Evolutionary conservation across 2,888 invertebrate species (phyloP), one percentile per base, ranked within the genome.

Genomic region (Clanis bilineata): DNA sequence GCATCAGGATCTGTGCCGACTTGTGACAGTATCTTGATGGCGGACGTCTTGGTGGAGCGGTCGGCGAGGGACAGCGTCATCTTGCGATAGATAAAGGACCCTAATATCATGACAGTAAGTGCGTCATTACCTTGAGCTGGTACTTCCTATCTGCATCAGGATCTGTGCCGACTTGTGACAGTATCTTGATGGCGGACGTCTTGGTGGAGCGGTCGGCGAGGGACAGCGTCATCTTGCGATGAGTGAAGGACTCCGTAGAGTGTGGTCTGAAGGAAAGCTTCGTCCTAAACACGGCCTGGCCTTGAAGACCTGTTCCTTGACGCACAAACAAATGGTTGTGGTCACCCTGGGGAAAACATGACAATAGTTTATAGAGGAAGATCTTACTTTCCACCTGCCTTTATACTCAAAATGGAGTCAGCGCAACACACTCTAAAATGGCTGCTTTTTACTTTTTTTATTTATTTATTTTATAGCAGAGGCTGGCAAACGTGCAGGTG

Each of bases 181-280:
- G 91, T 60, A 99, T 98, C 90, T 99, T 98, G 76, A 99, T 99
- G 57, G 98, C 98, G 0, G 96, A 96, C 0, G 98, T 97, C 88
- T 98, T 98, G 57, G 97, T 96, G 45, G 98, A 97, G 58, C 98
- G 94, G 88, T 99, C 99, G 0, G 99, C 99, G 70, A 99, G 93
- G 0, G 98, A 99, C 88, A 99, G 94, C 0, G 99, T 99, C 97
- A 99, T 99, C 94, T 99, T 99, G 70, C 98, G 95, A 86, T 99
- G 99, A 0, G 99, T 99, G 89, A 99, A 98, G 22, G 99, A 99
- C 82, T 99, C 99, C 0, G 99, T 99, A 0, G 99, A 99, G 83
- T 99, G 98, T 0, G 99, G 99, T 45, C 99, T 94, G 95, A 99
- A 99, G 1, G 98, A 97, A 0, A 99, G 92, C 86, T 99, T 99